Conservation (phyloP, 1,140 invertebrate species). For the Papilio polytes region DNA sequence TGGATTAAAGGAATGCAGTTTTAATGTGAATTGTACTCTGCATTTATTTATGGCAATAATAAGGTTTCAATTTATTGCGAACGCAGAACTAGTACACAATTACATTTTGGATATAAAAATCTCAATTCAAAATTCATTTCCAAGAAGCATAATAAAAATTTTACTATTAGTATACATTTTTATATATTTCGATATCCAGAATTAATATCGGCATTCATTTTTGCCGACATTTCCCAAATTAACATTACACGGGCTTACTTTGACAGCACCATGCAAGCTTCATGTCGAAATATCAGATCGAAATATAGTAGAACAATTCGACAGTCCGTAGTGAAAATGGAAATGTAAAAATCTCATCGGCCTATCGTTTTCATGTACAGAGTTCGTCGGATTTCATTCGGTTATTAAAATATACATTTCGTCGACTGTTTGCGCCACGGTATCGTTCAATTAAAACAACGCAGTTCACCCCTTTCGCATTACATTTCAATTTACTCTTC, state of each 20-base stretch:
- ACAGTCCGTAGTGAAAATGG: conserved; percentile 31
- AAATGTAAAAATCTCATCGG: conserved; percentile 34
- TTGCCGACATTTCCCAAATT: conserved; percentile 24
- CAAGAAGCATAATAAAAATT: neutral
- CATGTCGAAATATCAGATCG: conserved; percentile 18
- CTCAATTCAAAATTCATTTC: neutral
- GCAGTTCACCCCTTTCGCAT: conserved; percentile 1
- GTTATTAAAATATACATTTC: conserved; percentile 48
- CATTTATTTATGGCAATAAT: too few relatives aligned
- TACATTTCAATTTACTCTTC: conserved; percentile 38
- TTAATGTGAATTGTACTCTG: neutral
- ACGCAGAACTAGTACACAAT: too few relatives aligned
- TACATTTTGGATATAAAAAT: too few relatives aligned
- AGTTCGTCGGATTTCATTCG: conserved; percentile 37
- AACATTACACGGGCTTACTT: conserved; percentile 1
- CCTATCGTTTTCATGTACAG: conserved; percentile 7
- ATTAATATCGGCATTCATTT: neutral
- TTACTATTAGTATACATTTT: neutral
- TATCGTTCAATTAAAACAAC: conserved; percentile 38
- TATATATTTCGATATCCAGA: neutral
- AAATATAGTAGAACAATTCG: conserved; percentile 15
- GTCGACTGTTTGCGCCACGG: conserved; percentile 29
- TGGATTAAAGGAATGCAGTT: neutral
- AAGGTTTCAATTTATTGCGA: too few relatives aligned
- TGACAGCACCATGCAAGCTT: neutral